phyloP scores from a whole-genome alignment of 2,113 vertebrate genomes.

The Nettapus auritus region DNA sequence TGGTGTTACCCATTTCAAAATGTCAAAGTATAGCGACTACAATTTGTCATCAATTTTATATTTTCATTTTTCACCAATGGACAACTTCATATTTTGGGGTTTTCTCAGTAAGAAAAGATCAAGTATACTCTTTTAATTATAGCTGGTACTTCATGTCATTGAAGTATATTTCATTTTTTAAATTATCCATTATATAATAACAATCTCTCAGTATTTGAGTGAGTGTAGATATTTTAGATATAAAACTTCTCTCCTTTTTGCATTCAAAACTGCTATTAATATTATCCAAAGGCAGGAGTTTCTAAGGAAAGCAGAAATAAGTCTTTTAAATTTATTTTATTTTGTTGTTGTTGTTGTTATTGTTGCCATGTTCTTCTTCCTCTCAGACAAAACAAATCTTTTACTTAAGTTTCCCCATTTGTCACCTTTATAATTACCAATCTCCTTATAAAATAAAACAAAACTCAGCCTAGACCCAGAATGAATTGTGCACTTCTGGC shows the following conservation, averaged over 20 bases:
- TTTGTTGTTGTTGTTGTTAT: neutral
- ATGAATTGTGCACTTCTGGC: neutral
- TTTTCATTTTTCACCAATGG: neutral
- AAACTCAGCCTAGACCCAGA: neutral
- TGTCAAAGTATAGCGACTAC: neutral
- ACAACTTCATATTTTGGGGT: neutral
- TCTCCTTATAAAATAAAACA: neutral
- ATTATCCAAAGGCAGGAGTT: neutral
- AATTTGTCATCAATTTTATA: neutral
- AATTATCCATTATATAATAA: neutral
- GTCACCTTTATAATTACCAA: neutral
- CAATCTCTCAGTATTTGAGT: neutral
- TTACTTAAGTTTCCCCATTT: neutral
- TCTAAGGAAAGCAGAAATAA: neutral
- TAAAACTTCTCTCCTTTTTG: neutral
- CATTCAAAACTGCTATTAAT: neutral
- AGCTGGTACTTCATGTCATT: neutral
- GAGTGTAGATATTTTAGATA: neutral
- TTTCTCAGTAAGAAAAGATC: neutral
- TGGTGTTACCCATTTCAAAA: neutral
- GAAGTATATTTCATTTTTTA: neutral
- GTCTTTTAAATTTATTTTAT: neutral
- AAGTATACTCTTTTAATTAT: neutral
- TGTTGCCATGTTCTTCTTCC: rapidly evolving
- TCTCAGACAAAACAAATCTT: neutral